Conservation (phyloP, 2,113 vertebrate species). For the Empidonax traillii region DNA sequence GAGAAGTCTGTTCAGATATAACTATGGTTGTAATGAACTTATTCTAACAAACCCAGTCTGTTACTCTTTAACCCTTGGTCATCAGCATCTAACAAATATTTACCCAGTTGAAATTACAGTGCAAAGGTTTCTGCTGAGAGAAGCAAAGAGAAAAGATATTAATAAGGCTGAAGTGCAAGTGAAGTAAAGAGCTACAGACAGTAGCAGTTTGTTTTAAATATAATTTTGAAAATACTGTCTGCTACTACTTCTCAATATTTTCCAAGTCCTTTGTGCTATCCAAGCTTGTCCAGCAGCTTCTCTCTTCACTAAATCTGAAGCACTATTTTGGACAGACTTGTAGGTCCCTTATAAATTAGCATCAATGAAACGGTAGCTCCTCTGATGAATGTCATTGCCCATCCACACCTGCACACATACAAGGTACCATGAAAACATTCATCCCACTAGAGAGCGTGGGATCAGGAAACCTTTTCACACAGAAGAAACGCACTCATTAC, state of each 20-base stretch:
- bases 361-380: not conserved
- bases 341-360: not conserved
- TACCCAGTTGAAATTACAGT: slow-evolving; percentile 43
- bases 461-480: not conserved
- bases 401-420: rapidly evolving
- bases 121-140: slow-evolving; percentile 64
- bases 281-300: not conserved
- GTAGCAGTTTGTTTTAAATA: not conserved
- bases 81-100: slow-evolving; percentile 53
- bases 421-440: not conserved
- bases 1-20: not conserved
- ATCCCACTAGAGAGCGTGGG: not conserved
- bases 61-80: slow-evolving; percentile 66
- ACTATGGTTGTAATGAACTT: not conserved
- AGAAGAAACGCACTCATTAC: not conserved
- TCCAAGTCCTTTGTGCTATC: not conserved
- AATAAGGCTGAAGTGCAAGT: not conserved
- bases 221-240: not conserved
- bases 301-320: not conserved
- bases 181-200: not conserved
- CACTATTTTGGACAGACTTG: not conserved
- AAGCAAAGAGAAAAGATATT: not conserved
- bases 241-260: not conserved
- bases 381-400: not conserved
- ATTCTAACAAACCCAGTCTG: not conserved